These are phyloP conservation scores for Paramisgurnus dabryanus DNA, from an alignment of 2,113 vertebrate species.

Conservation along the genomic window DNA sequence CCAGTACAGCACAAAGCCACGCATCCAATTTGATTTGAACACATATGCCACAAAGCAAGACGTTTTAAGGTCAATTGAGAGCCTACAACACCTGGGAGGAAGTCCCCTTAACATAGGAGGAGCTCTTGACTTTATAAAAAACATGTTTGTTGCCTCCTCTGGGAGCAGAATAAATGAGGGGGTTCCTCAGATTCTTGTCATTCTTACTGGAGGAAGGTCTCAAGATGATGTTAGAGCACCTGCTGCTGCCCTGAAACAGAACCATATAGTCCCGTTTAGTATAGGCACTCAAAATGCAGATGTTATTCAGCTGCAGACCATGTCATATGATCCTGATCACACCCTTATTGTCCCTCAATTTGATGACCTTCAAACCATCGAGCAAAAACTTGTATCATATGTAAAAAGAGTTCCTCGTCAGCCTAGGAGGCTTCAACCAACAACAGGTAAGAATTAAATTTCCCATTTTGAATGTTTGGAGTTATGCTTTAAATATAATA, in stretches of 20 bases:
- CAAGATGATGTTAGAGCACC: constrained; percentile 69
- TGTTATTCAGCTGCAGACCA: constrained; percentile 72
- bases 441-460: constrained; percentile 64
- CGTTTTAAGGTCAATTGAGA: constrained; percentile 62
- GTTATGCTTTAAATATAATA: neutral
- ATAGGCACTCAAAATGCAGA: constrained; percentile 74
- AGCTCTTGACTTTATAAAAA: constrained; percentile 69
- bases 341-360: constrained; percentile 66
- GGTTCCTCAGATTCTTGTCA: constrained; percentile 74
- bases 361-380: constrained; percentile 64
- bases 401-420: constrained; percentile 71
- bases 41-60: constrained; percentile 64
- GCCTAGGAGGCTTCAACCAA: constrained; percentile 50
- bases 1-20: constrained; percentile 70
- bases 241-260: constrained; percentile 63
- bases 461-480: neutral
- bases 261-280: constrained; percentile 67
- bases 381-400: constrained; percentile 69
- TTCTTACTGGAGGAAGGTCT: constrained; percentile 72
- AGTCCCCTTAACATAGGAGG: constrained; percentile 64
- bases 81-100: constrained; percentile 70
- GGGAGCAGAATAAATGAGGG: constrained; percentile 71
- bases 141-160: constrained; percentile 60
- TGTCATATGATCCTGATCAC: constrained; percentile 70
- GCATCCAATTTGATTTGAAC: constrained; percentile 70